Base-by-base conservation (phyloP, 1,140 invertebrate species). In the Ruditapes philippinarum region DNA sequence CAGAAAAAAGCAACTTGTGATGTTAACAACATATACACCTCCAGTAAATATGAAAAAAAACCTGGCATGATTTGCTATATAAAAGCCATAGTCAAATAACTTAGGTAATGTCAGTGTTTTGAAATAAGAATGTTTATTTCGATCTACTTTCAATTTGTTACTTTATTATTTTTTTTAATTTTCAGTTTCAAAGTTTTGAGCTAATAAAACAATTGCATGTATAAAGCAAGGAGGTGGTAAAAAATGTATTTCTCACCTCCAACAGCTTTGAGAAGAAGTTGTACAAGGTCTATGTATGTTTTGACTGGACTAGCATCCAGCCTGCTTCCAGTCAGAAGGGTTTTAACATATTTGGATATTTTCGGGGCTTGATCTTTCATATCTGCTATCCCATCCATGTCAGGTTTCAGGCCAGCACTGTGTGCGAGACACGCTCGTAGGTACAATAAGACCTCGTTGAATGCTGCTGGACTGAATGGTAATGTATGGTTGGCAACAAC, bases 371-470 rank as follows among this genome's bases (percentile, higher is more conserved):
- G 92, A 17, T 93, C 91, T 74, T 92, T 88, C 88, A 93, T 89
- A 28, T 83, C 88, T 38, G 83, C 73, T 1, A 90, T 57, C 49
- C 88, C 54, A 42, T 93, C 88, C 38, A 92, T 57, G 31, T 92
- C 91, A n/a, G 93, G 93, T n/a, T 33, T 36, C 4, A 93, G 78
- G 0, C 96, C 96, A 33, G 96, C 95, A 38, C 94, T 94, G 7
- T 96, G 91, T 38, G 96, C 93, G 31, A 98, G 95, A 94, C 98
- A 98, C 91, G 98, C 96, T 4, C 98, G 96, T 80, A 98, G 95
- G 95, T 98, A 98, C 1, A 97, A 96, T 14, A 98, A 94, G 80
- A 98, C 97, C 97, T 98, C 93, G 17, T n/a, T 74, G 96, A 95
- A 89, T 31, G 97, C 96, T 45, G 96, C 91, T 28, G 97, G 96